Percentiles rank a stretch among this genome's conserved stretches.
phyloP scores from a whole-genome alignment of 2,113 vertebrate species.

The Colistium nudipinnis region DNA sequence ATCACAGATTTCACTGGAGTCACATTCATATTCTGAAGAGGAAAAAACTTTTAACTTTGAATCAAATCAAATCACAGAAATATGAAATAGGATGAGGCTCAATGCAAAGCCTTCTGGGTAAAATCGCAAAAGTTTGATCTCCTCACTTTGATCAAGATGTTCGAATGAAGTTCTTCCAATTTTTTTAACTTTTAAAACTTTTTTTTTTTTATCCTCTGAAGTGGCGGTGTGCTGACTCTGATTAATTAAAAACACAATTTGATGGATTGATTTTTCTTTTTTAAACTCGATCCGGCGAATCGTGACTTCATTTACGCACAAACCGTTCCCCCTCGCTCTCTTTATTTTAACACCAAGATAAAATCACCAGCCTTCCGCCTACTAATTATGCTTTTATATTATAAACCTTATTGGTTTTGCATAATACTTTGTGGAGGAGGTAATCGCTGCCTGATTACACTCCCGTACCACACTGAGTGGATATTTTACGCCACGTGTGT shows the following conservation, averaged over 20 bases:
- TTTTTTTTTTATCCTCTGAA: too few relatives aligned
- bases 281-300: too few relatives aligned
- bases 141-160: too few relatives aligned
- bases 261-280: neutral
- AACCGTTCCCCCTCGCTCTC: neutral
- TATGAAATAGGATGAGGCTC: too few relatives aligned
- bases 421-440: neutral
- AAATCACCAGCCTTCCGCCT: neutral
- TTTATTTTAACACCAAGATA: neutral
- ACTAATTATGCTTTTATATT: neutral
- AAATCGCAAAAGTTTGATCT: too few relatives aligned
- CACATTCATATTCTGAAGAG: neutral
- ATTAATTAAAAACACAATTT: neutral
- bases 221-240: too few relatives aligned
- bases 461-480: neutral
- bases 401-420: neutral
- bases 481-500: neutral
- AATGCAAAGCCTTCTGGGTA: too few relatives aligned
- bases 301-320: too few relatives aligned
- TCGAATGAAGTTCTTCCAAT: too few relatives aligned
- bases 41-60: neutral
- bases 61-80: too few relatives aligned
- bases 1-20: neutral
- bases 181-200: too few relatives aligned
- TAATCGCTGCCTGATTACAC: neutral